Percentiles rank a stretch among this genome's conserved stretches.
Evolutionary conservation across 1,140 invertebrate species (phyloP).

Genomic region (Drosophila novamexicana): DNA sequence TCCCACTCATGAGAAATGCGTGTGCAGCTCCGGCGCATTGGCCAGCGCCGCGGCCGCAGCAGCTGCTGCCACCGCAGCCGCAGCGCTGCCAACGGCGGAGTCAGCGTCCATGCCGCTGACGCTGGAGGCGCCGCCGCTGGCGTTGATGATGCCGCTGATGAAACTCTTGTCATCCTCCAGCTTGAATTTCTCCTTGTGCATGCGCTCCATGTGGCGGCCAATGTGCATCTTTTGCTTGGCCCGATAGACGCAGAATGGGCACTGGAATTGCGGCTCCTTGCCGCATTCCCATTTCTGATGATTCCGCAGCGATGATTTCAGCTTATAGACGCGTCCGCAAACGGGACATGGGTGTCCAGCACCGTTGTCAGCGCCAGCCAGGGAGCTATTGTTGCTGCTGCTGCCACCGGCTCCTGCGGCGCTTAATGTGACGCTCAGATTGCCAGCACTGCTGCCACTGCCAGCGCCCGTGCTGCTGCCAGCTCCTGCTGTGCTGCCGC

Average conservation of each 20-base stretch:
- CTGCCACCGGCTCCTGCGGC: constrained; percentile 24
- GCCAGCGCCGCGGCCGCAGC: constrained; percentile 61
- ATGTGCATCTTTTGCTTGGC: constrained; percentile 95
- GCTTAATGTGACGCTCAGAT: constrained; percentile 45
- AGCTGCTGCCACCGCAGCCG: constrained; percentile 48
- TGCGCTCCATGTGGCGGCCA: constrained; percentile 93
- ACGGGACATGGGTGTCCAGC: constrained; percentile 89
- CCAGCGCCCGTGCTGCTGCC: constrained; percentile 32
- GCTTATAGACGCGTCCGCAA: constrained; percentile 92
- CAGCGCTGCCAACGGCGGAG: constrained; percentile 18
- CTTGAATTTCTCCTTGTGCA: constrained; percentile 90
- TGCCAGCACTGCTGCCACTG: neutral
- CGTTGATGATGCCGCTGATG: constrained; percentile 46
- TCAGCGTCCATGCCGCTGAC: constrained; percentile 25
- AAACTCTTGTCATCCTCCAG: constrained; percentile 76
- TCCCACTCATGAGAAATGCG: constrained; percentile 71
- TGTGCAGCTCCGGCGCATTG: constrained; percentile 67
- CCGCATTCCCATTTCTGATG: constrained; percentile 95
- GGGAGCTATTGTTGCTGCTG: constrained; percentile 41
- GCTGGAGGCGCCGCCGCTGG: constrained; percentile 28
- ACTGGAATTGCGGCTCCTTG: constrained; percentile 93
- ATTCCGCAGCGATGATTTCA: constrained; percentile 93
- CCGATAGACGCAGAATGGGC: constrained; percentile 92
- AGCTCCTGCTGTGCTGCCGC: constrained; percentile 53
- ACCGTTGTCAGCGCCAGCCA: constrained; percentile 69